A percentile compares a stretch with the other conserved stretches of the same genome.
phyloP scores from a whole-genome alignment of 2,113 vertebrate species.

The Hassar affinis region DNA sequence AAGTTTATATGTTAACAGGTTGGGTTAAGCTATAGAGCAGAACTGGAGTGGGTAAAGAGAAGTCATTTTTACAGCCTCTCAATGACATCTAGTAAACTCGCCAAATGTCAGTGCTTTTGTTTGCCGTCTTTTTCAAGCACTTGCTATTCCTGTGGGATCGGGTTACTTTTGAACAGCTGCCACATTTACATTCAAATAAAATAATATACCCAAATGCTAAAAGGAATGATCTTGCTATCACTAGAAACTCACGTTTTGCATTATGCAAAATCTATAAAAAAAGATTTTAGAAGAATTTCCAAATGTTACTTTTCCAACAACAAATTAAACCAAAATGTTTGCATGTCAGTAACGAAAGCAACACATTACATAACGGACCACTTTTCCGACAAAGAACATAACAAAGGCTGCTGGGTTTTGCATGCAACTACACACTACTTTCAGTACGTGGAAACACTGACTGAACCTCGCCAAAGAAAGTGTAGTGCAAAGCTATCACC shows the following conservation, averaged over 20 bases:
- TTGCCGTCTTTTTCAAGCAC: conserved; percentile 1
- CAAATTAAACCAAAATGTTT: no score
- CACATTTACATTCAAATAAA: background rate
- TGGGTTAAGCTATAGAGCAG: background rate
- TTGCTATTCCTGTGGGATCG: background rate
- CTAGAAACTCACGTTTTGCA: background rate
- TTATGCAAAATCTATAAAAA: no score
- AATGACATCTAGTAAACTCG: background rate
- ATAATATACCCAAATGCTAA: background rate
- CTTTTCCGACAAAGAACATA: no score
- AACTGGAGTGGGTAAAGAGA: background rate
- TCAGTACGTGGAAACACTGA: background rate
- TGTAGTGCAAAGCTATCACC: background rate
- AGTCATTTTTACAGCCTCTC: background rate
- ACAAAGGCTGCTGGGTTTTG: no score
- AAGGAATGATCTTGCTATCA: no score
- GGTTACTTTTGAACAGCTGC: background rate
- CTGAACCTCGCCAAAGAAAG: background rate
- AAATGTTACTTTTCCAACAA: no score
- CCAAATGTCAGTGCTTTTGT: conserved; percentile 4
- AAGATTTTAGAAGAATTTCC: no score
- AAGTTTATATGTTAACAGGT: background rate
- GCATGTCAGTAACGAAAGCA: no score
- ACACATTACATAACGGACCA: no score
- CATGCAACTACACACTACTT: no score